phyloP scores from a whole-genome alignment of 2,113 vertebrate genomes.

The Trogon surrucura region DNA sequence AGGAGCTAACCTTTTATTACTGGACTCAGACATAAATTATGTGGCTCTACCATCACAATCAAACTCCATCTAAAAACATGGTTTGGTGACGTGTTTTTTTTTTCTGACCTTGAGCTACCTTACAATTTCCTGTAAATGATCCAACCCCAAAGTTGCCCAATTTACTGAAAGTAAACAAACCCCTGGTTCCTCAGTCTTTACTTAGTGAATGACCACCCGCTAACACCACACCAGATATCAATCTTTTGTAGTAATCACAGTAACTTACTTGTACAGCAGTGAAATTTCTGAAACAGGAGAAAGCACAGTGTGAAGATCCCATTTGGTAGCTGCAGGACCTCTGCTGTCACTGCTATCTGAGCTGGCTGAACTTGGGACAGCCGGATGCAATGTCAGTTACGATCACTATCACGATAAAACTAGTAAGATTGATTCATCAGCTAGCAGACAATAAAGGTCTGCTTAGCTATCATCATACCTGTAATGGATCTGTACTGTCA shows the following conservation, averaged over 20 bases:
- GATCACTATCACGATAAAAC: neutral
- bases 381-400: neutral
- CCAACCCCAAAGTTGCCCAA: neutral
- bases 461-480: neutral
- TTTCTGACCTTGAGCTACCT: neutral
- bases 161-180: neutral
- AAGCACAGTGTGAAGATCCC: neutral
- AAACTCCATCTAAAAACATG: neutral
- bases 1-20: neutral
- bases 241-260: neutral
- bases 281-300: neutral
- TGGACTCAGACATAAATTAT: neutral
- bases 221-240: neutral
- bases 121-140: neutral
- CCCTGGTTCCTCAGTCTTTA: neutral
- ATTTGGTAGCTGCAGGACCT: neutral
- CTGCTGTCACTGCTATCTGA: neutral
- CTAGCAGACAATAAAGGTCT: neutral
- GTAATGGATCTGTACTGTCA: neutral
- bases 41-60: neutral
- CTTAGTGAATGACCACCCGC: neutral
- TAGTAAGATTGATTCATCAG: neutral
- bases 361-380: neutral
- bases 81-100: accelerated
- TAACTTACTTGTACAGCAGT: neutral